These are phyloP conservation scores for Mesoligia furuncula DNA, from an alignment of 2,888 invertebrate genomes.

Conservation along the genomic window DNA sequence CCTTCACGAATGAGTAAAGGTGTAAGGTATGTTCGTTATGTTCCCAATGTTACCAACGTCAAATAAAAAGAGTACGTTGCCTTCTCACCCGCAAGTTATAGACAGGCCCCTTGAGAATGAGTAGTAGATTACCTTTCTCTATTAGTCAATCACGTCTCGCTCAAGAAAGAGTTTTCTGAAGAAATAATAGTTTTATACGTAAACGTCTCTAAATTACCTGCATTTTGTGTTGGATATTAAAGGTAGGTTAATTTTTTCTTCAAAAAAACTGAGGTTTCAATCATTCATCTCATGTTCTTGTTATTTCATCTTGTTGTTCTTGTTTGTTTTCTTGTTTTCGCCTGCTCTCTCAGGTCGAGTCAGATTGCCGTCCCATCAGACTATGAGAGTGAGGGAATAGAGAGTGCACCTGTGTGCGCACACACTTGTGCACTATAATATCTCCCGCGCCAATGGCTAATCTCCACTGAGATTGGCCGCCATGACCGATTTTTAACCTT, in stretches of 20 bases:
- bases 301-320: background rate
- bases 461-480: too few species aligned
- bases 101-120: conserved; percentile 17
- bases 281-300: background rate
- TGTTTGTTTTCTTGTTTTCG: background rate
- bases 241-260: background rate
- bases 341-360: background rate
- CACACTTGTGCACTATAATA: too few species aligned
- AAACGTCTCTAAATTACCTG: background rate
- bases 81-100: background rate
- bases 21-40: background rate
- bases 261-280: background rate
- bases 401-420: too few species aligned
- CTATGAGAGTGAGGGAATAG: background rate
- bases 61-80: conserved; percentile 20
- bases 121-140: conserved; percentile 42
- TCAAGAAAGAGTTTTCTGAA: background rate
- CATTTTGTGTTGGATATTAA: background rate
- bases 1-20: background rate
- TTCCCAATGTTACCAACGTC: background rate
- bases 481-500: too few species aligned
- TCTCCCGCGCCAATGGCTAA: too few species aligned
- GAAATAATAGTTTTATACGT: background rate
- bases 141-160: conserved; percentile 36
- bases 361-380: background rate